These are phyloP conservation scores for Mesoligia furuncula DNA, from an alignment of 2,888 invertebrate species.

Conservation along the genomic window DNA sequence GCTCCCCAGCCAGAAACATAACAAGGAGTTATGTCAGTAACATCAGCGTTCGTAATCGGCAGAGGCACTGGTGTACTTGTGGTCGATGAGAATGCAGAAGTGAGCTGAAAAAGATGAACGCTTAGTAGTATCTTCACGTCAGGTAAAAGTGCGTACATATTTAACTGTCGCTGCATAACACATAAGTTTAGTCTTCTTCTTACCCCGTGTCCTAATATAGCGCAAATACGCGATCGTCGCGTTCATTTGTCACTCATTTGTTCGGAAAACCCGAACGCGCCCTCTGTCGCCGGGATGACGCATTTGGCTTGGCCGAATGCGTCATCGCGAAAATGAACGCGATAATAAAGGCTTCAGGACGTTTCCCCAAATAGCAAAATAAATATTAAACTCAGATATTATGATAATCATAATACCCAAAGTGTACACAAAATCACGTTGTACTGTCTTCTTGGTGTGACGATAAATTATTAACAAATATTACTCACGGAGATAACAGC, in stretches of 20 bases:
- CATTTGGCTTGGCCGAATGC: neutral
- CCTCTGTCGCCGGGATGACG: neutral
- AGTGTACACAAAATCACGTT: neutral
- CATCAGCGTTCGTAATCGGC: neutral
- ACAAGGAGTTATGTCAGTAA: conserved; percentile 2
- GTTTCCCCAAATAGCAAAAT: neutral
- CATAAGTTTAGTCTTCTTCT: neutral
- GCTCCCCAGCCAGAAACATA: conserved; percentile 39
- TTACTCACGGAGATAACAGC: conserved; percentile 45
- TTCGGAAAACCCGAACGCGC: neutral
- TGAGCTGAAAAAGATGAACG: conserved; percentile 26
- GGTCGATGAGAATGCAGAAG: neutral
- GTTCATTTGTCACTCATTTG: neutral
- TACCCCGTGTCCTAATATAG: neutral
- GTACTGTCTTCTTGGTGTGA: neutral
- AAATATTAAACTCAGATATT: neutral
- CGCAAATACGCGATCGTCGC: neutral
- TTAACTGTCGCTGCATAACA: neutral
- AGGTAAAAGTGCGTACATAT: neutral
- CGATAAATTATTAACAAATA: neutral
- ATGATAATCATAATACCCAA: neutral
- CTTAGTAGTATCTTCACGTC: neutral
- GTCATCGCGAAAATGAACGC: neutral
- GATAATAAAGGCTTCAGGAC: neutral
- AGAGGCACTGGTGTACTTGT: conserved; percentile 9